Conservation (phyloP, 2,113 vertebrate genomes). For the western clawed frog (Xenopus tropicalis) region UCB_Xtro_10.0 CM004444.2:92800001-92800500, state of each 20-base stretch:
- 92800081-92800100: background rate
- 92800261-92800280: background rate
- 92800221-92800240: background rate
- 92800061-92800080: no score
- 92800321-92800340: conserved; percentile 17
- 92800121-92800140: conserved; percentile 6
- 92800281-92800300: background rate
- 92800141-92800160: background rate
- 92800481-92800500: conserved; percentile 20
- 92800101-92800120: background rate
- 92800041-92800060: no score
- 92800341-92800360: background rate
- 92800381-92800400: conserved; percentile 4
- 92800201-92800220: background rate
- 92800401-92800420: conserved; percentile 12
- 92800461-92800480: conserved; percentile 21
- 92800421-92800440: conserved; percentile 19
- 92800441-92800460: conserved; percentile 25
- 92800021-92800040: no score
- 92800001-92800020: no score
- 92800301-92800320: background rate
- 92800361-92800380: conserved; percentile 11
- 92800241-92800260: background rate
- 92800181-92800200: background rate
- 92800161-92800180: background rate